These are phyloP conservation scores for Diabrotica balteata DNA, from an alignment of 2,888 invertebrate species.

Conservation along the genomic window DNA sequence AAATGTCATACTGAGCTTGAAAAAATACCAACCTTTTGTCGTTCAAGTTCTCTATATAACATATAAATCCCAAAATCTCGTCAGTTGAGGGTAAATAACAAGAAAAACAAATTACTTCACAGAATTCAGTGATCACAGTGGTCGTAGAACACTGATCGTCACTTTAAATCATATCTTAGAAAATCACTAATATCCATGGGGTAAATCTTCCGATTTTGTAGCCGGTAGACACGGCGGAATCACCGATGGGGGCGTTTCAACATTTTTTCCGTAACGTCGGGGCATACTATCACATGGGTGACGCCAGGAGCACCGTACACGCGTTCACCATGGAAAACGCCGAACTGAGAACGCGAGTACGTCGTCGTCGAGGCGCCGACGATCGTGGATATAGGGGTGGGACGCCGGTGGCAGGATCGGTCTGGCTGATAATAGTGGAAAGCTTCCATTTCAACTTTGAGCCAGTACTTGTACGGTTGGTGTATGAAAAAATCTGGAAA, in stretches of 20 bases:
- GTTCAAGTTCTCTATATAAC: conserved; percentile 9
- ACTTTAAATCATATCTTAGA: conserved; percentile 3
- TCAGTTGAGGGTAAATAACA: conserved; percentile 3
- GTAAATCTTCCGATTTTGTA: conserved; percentile 21
- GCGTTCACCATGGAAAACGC: conserved; percentile 44
- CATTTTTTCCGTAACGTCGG: conserved; percentile 33
- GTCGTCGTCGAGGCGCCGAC: conserved; percentile 48
- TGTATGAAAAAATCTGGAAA: too few relatives aligned
- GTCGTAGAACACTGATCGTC: conserved; percentile 10
- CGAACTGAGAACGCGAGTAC: conserved; percentile 44
- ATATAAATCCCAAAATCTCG: conserved; percentile 3
- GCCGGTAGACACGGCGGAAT: conserved; percentile 31
- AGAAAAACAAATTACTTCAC: conserved; percentile 15
- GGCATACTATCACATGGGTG: conserved; percentile 27
- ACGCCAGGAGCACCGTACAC: conserved; percentile 36
- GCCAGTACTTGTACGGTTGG: too few relatives aligned
- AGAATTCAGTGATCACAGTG: background rate
- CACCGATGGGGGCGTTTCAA: conserved; percentile 40
- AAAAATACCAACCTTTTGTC: conserved; percentile 13
- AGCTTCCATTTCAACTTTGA: too few relatives aligned
- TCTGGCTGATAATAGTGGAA: background rate
- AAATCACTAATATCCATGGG: conserved; percentile 6
- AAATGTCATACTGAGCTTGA: too few relatives aligned
- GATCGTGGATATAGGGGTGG: conserved; percentile 40
- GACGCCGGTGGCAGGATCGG: conserved; percentile 24